Conservation (phyloP, 2,797 vertebrate species). For the Neosilurus mollespiculum region DNA sequence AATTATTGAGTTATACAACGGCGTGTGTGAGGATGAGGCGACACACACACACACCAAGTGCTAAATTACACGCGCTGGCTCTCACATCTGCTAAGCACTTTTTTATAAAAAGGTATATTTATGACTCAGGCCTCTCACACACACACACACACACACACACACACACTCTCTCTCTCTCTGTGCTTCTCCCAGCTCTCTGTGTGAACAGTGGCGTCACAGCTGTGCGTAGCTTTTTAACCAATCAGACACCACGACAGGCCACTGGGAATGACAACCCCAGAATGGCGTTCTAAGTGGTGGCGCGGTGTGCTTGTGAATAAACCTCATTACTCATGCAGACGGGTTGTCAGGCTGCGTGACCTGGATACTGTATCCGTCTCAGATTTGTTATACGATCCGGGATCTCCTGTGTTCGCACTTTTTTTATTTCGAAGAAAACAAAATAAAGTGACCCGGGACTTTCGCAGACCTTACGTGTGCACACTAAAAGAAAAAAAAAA, state of each 20-base stretch:
- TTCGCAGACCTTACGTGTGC: neutral
- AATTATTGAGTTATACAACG: slow-evolving; percentile 33
- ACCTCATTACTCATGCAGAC: slow-evolving; percentile 52
- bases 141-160: too few species aligned
- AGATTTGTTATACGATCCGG: slow-evolving; percentile 17
- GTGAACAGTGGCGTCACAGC: slow-evolving; percentile 1
- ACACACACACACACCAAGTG: slow-evolving; percentile 17
- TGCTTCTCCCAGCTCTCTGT: neutral
- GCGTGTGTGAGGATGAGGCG: neutral
- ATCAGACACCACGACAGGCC: neutral
- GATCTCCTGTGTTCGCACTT: slow-evolving; percentile 22
- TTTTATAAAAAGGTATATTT: slow-evolving; percentile 10
- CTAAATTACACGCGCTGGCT: neutral
- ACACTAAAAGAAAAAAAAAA: neutral
- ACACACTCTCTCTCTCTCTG: too few species aligned
- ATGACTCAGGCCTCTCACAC: neutral
- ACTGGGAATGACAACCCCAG: neutral
- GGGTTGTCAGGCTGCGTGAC: slow-evolving; percentile 27
- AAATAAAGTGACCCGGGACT: neutral
- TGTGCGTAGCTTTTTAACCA: slow-evolving; percentile 16
- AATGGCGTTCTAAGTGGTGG: slow-evolving; percentile 31
- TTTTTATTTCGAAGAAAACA: neutral
- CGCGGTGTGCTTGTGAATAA: slow-evolving; percentile 30
- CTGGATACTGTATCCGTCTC: neutral
- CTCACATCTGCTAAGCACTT: slow-evolving; percentile 15